Evolutionary conservation across 2,797 vertebrate species (phyloP).

Genomic region (Denticeps clupeoides): DNA sequence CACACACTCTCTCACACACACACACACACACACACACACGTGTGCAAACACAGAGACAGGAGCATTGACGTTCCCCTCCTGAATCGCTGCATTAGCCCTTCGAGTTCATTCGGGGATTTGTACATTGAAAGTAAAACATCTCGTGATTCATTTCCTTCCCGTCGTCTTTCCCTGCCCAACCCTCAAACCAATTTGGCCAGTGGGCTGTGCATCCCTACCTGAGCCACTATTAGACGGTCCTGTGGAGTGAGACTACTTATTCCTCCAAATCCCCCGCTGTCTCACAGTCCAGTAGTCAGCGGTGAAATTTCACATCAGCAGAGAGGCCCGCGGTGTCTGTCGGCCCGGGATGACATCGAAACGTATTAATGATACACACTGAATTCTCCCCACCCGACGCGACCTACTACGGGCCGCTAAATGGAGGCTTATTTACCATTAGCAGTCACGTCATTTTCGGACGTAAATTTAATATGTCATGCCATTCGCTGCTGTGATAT

Average conservation of each 20-base stretch:
- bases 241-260: background rate
- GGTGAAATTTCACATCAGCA: constrained; percentile 11
- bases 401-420: background rate
- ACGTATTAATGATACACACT: background rate
- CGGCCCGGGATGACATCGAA: background rate
- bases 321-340: background rate
- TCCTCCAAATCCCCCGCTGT: constrained; percentile 23
- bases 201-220: constrained; percentile 18
- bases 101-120: constrained; percentile 32
- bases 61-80: too few species aligned
- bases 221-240: constrained; percentile 13
- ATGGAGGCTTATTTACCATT: background rate
- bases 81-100: too few species aligned
- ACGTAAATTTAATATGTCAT: background rate
- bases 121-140: constrained; percentile 39
- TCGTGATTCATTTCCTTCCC: constrained; percentile 11
- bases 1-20: constrained; percentile 2
- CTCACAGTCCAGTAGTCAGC: background rate
- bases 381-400: background rate
- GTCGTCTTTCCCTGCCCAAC: constrained; percentile 21
- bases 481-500: constrained; percentile 13
- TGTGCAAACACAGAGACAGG: constrained; percentile 13
- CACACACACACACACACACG: background rate
- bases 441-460: background rate
- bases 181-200: constrained; percentile 28